Conservation (phyloP, 35 echinoderm and acorn worm genomes). For the Stichopus chloronotus region DNA sequence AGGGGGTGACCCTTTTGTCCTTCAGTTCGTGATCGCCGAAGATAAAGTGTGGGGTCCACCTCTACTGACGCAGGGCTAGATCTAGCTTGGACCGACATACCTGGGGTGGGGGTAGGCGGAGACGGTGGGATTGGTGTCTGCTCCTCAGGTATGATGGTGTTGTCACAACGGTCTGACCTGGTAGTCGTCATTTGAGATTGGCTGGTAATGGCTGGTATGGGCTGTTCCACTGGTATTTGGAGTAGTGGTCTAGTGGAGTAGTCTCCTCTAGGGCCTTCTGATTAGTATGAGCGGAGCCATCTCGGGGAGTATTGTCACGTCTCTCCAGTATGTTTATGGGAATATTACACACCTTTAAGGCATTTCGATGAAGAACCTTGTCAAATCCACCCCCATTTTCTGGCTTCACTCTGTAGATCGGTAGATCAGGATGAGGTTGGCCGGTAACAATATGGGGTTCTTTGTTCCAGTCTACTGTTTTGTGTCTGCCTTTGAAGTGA, state of each 20-base stretch:
- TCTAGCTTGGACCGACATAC: background rate
- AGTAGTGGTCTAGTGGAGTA: no score
- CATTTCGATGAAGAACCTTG: background rate
- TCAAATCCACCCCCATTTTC: background rate
- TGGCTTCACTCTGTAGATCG: background rate
- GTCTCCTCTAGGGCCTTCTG: no score
- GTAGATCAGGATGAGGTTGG: background rate
- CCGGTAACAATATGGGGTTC: conserved; percentile 1
- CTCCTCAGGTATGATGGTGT: no score
- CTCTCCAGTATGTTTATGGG: no score
- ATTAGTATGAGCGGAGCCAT: no score
- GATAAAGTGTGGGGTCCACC: conserved; percentile 7
- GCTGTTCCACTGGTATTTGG: no score
- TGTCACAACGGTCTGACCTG: no score
- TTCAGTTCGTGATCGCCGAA: background rate
- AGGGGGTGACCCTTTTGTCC: background rate
- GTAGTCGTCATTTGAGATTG: no score
- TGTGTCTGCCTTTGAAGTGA: conserved; percentile 12
- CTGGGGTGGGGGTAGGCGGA: background rate
- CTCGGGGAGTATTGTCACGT: no score
- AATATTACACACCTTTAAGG: no score
- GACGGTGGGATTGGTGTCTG: no score
- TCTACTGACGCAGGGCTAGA: background rate
- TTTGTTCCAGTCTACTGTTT: background rate
- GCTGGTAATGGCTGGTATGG: no score